Percentiles rank a stretch among this genome's conserved stretches.
phyloP scores from a whole-genome alignment of 2,113 vertebrate genomes.

The Myanophis thanlyinensis region DNA sequence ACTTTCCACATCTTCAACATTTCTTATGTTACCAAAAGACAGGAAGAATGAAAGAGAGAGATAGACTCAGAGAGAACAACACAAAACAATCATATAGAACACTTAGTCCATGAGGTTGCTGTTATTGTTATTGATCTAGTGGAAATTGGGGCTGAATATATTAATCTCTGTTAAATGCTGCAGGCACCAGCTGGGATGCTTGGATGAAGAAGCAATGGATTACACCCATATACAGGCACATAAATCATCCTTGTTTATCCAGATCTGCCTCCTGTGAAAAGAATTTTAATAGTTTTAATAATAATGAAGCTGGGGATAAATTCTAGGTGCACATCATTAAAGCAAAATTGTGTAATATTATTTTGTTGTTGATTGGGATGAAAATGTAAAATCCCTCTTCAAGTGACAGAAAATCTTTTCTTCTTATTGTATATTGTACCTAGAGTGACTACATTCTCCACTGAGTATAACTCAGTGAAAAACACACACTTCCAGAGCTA shows the following conservation, averaged over 20 bases:
- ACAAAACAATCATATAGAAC: too few relatives aligned
- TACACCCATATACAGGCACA: neutral
- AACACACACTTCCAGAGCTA: neutral
- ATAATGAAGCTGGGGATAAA: neutral
- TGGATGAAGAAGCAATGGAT: neutral
- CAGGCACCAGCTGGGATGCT: neutral
- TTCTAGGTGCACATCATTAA: neutral
- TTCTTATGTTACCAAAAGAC: neutral
- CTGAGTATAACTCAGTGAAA: conserved; percentile 20
- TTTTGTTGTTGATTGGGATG: neutral
- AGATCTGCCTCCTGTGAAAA: neutral
- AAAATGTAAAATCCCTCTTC: neutral
- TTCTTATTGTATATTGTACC: neutral
- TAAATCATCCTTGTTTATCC: neutral
- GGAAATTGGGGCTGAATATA: neutral
- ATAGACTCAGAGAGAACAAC: neutral
- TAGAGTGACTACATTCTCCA: neutral
- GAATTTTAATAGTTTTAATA: neutral
- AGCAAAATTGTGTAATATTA: neutral
- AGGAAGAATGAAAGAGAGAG: neutral
- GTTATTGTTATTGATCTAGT: neutral
- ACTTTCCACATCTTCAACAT: neutral
- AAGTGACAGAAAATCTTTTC: neutral
- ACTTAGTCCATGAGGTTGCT: neutral
- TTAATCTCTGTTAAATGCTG: neutral